Evolutionary conservation across 1,140 invertebrate species (phyloP).

Genomic region (Wasmannia auropunctata): DNA sequence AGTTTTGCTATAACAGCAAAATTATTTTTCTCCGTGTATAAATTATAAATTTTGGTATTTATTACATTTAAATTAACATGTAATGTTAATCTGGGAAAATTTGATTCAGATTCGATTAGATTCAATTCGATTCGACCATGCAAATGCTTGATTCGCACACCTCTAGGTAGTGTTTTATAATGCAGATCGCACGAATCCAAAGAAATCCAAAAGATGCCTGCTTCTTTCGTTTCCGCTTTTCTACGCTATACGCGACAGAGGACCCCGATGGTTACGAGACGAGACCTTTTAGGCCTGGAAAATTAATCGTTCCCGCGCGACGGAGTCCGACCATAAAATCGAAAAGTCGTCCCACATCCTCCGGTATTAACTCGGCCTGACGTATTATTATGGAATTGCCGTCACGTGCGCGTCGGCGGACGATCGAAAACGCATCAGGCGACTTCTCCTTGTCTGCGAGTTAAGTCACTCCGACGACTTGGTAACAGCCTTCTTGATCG

Average conservation of each 20-base stretch:
- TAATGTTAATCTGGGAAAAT: too few relatives aligned
- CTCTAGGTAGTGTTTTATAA: too few relatives aligned
- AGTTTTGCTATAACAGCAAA: too few relatives aligned
- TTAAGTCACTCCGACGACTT: slow-evolving; percentile 75
- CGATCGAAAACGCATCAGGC: slow-evolving; percentile 76
- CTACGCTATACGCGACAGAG: background rate
- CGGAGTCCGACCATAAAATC: slow-evolving; percentile 59
- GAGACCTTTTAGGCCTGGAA: background rate
- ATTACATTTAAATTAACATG: too few relatives aligned
- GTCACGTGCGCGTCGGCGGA: slow-evolving; percentile 71
- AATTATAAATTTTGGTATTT: too few relatives aligned
- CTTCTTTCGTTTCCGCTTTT: background rate
- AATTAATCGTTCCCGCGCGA: slow-evolving; percentile 65
- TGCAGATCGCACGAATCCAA: background rate
- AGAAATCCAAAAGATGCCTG: background rate
- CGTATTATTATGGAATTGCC: slow-evolving; percentile 75
- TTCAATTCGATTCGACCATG: too few relatives aligned
- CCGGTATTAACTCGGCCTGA: slow-evolving; percentile 59
- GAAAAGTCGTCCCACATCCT: slow-evolving; percentile 49
- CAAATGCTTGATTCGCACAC: too few relatives aligned
- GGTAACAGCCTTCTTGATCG: slow-evolving; percentile 74
- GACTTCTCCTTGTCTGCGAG: slow-evolving; percentile 66
- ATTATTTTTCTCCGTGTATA: too few relatives aligned
- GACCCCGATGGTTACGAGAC: background rate
- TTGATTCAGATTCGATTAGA: too few relatives aligned